phyloP scores from a whole-genome alignment of 2,113 vertebrate species.

The Anas platyrhynchos region DNA sequence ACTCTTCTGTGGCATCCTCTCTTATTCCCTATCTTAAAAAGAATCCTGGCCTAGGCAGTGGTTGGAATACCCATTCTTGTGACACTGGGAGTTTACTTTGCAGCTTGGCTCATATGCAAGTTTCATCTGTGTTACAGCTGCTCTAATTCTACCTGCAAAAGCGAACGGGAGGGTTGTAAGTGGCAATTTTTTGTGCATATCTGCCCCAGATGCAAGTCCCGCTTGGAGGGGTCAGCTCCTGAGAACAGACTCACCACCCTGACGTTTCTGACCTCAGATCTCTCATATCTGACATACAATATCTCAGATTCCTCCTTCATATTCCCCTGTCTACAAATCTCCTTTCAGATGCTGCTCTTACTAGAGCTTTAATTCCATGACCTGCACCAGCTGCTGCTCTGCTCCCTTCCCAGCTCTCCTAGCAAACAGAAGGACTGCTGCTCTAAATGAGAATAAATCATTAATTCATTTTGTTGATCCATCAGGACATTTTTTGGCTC shows the following conservation, averaged over 20 bases:
- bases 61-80: background rate
- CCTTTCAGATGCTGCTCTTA: background rate
- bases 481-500: background rate
- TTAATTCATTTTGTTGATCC: background rate
- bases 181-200: background rate
- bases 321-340: background rate
- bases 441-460: background rate
- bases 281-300: fast-evolving
- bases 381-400: background rate
- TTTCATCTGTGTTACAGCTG: background rate
- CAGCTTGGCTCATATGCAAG: fast-evolving
- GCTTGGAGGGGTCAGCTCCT: background rate
- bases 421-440: background rate
- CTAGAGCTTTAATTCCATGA: background rate
- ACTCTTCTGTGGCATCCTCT: background rate
- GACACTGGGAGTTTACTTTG: background rate
- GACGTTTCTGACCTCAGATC: background rate
- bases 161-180: background rate
- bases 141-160: background rate
- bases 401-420: background rate
- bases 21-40: background rate
- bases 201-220: background rate
- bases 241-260: background rate
- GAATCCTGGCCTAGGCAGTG: background rate
- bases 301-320: background rate